Evolutionary conservation across 2,797 vertebrate genomes (phyloP), one percentile per base, ranked within the genome.

Genomic region (Siniperca undulata): DNA sequence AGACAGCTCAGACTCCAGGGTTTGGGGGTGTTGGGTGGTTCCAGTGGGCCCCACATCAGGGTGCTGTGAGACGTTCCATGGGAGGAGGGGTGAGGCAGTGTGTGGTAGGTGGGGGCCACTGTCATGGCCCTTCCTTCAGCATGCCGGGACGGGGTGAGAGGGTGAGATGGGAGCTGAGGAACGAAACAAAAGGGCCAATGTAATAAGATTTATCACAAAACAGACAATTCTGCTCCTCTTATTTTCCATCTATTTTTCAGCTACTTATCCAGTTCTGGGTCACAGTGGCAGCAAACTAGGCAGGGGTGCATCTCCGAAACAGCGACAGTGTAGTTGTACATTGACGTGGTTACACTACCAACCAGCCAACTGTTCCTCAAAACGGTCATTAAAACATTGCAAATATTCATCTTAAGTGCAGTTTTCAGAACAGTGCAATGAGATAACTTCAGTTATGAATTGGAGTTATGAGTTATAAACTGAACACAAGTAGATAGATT

Each of bases 1-100:
- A 99, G 94, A 93, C 99, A 99, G 94, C 99, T 99, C 92, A 99
- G 96, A 72, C 98, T 99, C 99, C 99, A 99, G 2, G 98, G 98
- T 90, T 99, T 99, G 74, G 97, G 97, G 6, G 97, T 99, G 95
- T 99, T 99, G 0, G 98, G 99, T 24, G 98, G 99, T 71, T 99
- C 99, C 89, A 99, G 94, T 0, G 98, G 98, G 55, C 98, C 98
- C 98, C 99, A 99, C 94, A 97, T 98, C 95, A 98, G 95, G 6
- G 96, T 97, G 92, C 97, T 98, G 80, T 97, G 98, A 9, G 98
- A 97, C 12, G 96, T 95, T 36, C 98, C 97, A 0, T 99, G 97
- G 78, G 98, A 97, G 11, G 98, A 99, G 0, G 97, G 98, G 88
- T 99, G 98, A 70, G 99, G 99, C 56, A 99, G 96, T 19, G 99